Evolutionary conservation across 1,140 invertebrate genomes (phyloP).

Genomic region (Drosophila ogumai): DNA sequence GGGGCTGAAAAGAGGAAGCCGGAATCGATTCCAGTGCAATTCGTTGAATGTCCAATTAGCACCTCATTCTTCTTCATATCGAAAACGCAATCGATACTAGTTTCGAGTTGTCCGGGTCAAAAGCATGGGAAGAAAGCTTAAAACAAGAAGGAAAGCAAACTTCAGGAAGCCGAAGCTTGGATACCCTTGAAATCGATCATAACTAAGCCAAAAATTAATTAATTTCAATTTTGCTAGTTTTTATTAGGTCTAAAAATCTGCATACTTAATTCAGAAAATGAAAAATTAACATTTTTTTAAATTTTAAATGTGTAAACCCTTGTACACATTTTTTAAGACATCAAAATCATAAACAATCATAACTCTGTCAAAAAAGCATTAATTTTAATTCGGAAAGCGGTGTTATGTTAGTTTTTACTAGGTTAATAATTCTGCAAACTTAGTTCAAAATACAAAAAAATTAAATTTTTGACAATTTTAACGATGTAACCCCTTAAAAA

Average conservation of each 20-base stretch:
- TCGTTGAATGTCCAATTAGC: conserved; percentile 64
- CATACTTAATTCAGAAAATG: too few species aligned
- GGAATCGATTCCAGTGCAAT: conserved; percentile 45
- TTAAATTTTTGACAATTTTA: too few species aligned
- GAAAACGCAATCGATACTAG: conserved; percentile 29
- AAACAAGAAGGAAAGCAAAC: background rate
- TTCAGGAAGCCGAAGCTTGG: background rate
- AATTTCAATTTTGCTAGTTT: background rate
- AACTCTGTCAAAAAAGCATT: too few species aligned
- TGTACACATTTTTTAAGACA: too few species aligned
- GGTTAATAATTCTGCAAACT: too few species aligned
- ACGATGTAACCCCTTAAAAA: too few species aligned
- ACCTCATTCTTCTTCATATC: conserved; percentile 15
- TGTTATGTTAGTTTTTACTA: too few species aligned
- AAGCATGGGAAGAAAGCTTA: background rate
- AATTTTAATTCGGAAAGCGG: too few species aligned
- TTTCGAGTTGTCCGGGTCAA: background rate
- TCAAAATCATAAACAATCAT: too few species aligned
- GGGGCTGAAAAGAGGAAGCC: background rate
- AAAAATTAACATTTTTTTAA: too few species aligned
- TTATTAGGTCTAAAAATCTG: background rate
- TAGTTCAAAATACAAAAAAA: too few species aligned
- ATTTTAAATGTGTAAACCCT: too few species aligned
- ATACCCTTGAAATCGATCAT: background rate
- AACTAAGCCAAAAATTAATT: background rate